Conservation (phyloP, 2,113 vertebrate genomes). For the Seriola rivoliana region DNA sequence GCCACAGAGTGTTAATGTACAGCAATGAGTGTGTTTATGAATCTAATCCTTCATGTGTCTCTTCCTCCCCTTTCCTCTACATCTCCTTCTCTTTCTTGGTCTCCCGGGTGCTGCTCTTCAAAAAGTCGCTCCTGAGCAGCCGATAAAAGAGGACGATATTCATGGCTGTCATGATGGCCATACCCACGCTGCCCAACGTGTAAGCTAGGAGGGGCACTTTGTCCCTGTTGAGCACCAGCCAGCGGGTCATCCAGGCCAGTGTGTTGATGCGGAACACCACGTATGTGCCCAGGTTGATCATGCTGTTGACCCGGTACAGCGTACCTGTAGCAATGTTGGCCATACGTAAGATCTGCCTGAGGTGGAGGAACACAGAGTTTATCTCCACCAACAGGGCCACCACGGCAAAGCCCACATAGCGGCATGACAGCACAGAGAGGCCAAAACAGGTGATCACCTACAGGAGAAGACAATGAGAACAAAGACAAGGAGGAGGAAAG, state of each 20-base stretch:
- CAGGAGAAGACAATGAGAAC: conserved; percentile 21
- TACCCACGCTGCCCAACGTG: conserved; percentile 87
- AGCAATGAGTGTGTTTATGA: conserved; percentile 27
- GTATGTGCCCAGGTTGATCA: conserved; percentile 91
- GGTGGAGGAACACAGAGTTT: conserved; percentile 93
- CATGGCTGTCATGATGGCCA: conserved; percentile 91
- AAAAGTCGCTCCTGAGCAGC: conserved; percentile 89
- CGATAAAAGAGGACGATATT: conserved; percentile 88
- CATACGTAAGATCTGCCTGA: conserved; percentile 90
- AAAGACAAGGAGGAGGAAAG: not conserved
- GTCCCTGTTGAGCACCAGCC: conserved; percentile 89
- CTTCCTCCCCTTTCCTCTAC: conserved; percentile 47
- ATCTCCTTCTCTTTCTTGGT: conserved; percentile 81
- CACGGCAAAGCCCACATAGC: conserved; percentile 89
- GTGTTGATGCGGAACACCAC: conserved; percentile 92
- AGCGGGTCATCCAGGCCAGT: conserved; percentile 93
- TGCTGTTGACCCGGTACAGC: conserved; percentile 89
- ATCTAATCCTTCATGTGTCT: not conserved
- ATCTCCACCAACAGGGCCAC: conserved; percentile 94
- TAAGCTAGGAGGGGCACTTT: conserved; percentile 86
- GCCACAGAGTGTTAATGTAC: conserved; percentile 26
- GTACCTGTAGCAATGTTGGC: conserved; percentile 79
- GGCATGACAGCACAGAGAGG: conserved; percentile 83
- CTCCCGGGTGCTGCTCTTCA: conserved; percentile 79
- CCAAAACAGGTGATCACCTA: conserved; percentile 93